Conservation (phyloP, 2,888 invertebrate species). For the Trichopria drosophilae region DNA sequence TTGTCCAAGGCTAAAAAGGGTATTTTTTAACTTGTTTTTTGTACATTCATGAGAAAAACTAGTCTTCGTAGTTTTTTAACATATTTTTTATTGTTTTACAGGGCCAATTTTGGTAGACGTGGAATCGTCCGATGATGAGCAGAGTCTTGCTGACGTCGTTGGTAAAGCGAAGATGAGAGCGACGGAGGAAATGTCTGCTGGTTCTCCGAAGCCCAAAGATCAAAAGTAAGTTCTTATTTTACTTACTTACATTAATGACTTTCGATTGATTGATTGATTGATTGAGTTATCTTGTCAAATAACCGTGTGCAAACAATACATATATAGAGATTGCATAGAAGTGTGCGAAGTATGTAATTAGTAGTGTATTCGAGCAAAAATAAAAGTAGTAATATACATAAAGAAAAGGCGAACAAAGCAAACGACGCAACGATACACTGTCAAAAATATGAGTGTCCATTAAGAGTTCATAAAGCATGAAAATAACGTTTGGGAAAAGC, state of each 20-base stretch:
- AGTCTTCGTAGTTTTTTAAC: not conserved
- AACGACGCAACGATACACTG: not conserved
- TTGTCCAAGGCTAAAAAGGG: slow-evolving; percentile 56
- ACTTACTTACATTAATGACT: not conserved
- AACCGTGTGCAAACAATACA: no score
- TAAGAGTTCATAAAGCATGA: no score
- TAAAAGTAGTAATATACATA: no score
- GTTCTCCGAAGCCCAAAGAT: slow-evolving; percentile 57
- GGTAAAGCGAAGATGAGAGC: slow-evolving; percentile 66
- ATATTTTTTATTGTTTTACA: slow-evolving; percentile 27
- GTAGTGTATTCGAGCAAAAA: no score
- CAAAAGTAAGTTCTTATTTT: slow-evolving; percentile 48
- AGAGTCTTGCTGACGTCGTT: slow-evolving; percentile 73
- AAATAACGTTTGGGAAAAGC: no score
- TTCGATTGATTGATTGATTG: not conserved
- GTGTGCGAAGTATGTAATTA: slow-evolving; percentile 35
- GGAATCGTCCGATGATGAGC: slow-evolving; percentile 77
- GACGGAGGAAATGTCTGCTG: slow-evolving; percentile 50
- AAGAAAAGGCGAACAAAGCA: not conserved
- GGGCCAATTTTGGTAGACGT: slow-evolving; percentile 66
- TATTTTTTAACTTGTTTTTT: slow-evolving; percentile 34
- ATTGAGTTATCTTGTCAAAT: slow-evolving; percentile 35
- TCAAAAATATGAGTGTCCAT: no score
- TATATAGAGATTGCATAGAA: slow-evolving; percentile 34
- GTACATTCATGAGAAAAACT: not conserved